phyloP scores from a whole-genome alignment of 2,888 invertebrate genomes.

The Eupithecia tripunctaria region DNA sequence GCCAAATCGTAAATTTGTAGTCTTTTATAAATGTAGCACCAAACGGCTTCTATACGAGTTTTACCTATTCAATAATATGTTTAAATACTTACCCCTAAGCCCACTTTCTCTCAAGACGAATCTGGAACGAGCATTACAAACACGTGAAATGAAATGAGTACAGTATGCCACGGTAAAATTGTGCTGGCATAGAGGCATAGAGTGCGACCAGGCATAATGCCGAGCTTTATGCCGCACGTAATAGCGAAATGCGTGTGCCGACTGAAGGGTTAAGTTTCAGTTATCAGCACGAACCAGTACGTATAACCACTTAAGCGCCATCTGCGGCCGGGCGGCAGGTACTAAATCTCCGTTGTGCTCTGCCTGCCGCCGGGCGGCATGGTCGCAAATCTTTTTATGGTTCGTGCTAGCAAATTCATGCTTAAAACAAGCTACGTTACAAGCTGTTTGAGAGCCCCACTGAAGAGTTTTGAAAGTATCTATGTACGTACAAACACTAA shows the following conservation, averaged over 20 bases:
- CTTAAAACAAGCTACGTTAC: too few relatives aligned
- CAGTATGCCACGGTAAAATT: constrained; percentile 5
- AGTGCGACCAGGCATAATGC: constrained; percentile 7
- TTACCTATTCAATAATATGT: not conserved
- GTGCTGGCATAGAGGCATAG: constrained; percentile 8
- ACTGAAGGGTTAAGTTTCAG: not conserved
- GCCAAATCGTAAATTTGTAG: not conserved
- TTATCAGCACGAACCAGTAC: not conserved
- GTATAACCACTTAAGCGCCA: too few relatives aligned
- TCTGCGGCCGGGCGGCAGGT: too few relatives aligned
- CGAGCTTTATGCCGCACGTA: constrained; percentile 7
- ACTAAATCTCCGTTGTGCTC: too few relatives aligned
- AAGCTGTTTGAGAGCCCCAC: too few relatives aligned
- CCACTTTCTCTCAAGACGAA: not conserved
- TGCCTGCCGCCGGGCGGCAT: too few relatives aligned
- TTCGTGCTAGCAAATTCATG: too few relatives aligned
- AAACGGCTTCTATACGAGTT: not conserved
- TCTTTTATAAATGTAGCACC: not conserved
- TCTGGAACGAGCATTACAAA: not conserved
- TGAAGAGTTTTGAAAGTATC: too few relatives aligned
- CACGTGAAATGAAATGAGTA: not conserved
- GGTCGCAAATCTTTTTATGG: too few relatives aligned
- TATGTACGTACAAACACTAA: too few relatives aligned
- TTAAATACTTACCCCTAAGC: not conserved
- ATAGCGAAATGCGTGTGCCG: constrained; percentile 7